Base-by-base conservation (phyloP, 1,140 invertebrate species). In the Luehdorfia chinensis region DNA sequence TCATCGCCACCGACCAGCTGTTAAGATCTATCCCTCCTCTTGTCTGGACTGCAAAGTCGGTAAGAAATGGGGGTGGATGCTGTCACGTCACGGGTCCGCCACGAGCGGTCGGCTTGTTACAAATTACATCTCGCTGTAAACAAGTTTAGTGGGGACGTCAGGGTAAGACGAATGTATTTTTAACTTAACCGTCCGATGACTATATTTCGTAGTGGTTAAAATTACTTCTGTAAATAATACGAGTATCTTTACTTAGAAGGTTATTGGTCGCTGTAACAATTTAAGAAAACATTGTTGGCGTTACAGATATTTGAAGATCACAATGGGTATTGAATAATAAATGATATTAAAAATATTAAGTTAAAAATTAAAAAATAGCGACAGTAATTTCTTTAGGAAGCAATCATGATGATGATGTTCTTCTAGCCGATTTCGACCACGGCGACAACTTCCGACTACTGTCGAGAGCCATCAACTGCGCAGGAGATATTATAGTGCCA, bases 81-180 rank as follows among this genome's bases (percentile, higher is more conserved):
- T 18, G 43, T 48, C 32, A n/a, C n/a, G n/a, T 28, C 37, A 30
- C 19, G 47, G 41, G 5, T 31, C 47, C 15, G 44, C 53, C 15
- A n/a, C 8, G 28, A 11, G 27, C 45, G 53, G 43, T 46, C 27
- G 34, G 21, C 14, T 23, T 27, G 43, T 50, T 47, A 55, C 61
- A 60, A 65, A 65, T 65, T 61, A 59, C 55, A 50, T 55, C 47
- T 50, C 36, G 36, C 53, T 50, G 58, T 65, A 60, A 65, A 65
- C 55, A 65, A 61, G 50, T 65, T 59, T 56, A 61, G 54, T 52
- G 34, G 23, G 55, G 43, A 59, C 50, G 58, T 53, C 62, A 65
- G 47, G 46, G 46, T 36, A 65, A 61, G 62, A 65, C 62, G 58
- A 50, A 65, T 61, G 62, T 61, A 51, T 51, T 55, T 54, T 54